These are phyloP conservation scores for Protula sp. DNA, from an alignment of 2,888 invertebrate species.

Conservation along the genomic window DNA sequence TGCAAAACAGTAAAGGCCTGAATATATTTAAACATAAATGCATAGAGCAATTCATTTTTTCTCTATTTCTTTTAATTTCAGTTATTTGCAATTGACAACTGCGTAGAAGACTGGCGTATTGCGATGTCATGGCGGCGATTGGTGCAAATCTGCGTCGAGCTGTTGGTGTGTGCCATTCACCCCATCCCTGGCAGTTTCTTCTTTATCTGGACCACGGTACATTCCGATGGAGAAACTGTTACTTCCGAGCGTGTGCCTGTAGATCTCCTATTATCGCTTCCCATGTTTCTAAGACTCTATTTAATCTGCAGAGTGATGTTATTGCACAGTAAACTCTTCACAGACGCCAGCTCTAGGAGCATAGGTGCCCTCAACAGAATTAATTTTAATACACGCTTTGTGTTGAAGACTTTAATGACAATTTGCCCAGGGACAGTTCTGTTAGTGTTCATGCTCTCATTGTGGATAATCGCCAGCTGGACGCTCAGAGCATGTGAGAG, in stretches of 20 bases:
- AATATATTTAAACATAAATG: no score
- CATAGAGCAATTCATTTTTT: no score
- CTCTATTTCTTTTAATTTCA: no score
- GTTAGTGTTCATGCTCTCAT: slow-evolving; percentile 96
- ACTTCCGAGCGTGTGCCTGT: slow-evolving; percentile 38
- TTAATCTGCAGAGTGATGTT: slow-evolving; percentile 99
- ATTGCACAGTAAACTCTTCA: slow-evolving; percentile 98
- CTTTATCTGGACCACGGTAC: slow-evolving; percentile 57
- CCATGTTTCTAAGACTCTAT: slow-evolving; percentile 99
- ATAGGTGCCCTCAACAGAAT: slow-evolving; percentile 55
- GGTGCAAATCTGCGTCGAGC: slow-evolving; percentile 56
- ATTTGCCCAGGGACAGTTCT: slow-evolving; percentile 98
- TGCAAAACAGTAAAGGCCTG: no score
- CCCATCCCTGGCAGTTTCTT: slow-evolving; percentile 51
- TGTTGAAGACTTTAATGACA: slow-evolving; percentile 98
- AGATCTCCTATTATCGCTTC: slow-evolving; percentile 93
- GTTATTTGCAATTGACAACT: slow-evolving; percentile 99
- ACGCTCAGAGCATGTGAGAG: slow-evolving; percentile 97
- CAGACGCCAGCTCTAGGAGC: slow-evolving; percentile 96
- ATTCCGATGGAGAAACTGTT: slow-evolving; percentile 26
- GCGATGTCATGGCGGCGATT: slow-evolving; percentile 99
- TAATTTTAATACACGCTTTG: slow-evolving; percentile 79
- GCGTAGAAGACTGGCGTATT: slow-evolving; percentile 99
- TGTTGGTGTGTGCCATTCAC: slow-evolving; percentile 94
- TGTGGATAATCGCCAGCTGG: slow-evolving; percentile 99